Conservation (phyloP, 1,140 invertebrate genomes). For the Drosophila ficusphila region DNA sequence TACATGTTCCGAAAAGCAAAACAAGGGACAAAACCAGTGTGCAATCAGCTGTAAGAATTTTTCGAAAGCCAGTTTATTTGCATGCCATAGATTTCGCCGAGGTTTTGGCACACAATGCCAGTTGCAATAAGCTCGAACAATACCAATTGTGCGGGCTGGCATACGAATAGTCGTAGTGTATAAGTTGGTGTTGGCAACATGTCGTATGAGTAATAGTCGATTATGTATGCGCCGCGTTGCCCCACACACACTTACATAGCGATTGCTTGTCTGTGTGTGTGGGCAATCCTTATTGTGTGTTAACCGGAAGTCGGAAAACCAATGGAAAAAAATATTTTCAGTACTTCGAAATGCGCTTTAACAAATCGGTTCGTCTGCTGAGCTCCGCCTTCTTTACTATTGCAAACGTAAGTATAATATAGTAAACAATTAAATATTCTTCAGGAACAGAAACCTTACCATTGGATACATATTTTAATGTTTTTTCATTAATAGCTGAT, state of each 20-base stretch:
- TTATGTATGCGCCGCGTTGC: conserved; percentile 59
- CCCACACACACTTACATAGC: conserved; percentile 14
- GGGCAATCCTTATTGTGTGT: conserved; percentile 51
- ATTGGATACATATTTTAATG: background rate
- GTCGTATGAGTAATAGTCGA: conserved; percentile 71
- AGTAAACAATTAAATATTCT: background rate
- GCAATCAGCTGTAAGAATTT: conserved; percentile 31
- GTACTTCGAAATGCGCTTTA: conserved; percentile 93
- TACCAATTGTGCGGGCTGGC: conserved; percentile 48
- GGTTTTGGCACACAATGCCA: conserved; percentile 43
- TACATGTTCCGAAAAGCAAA: background rate
- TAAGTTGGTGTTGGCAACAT: conserved; percentile 36
- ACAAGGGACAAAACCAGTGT: background rate
- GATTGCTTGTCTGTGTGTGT: conserved; percentile 16
- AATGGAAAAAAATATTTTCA: conserved; percentile 83
- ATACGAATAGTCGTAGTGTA: conserved; percentile 47
- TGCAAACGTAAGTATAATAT: conserved; percentile 86
- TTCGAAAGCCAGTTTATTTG: conserved; percentile 27
- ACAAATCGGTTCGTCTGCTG: conserved; percentile 89
- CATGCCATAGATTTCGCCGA: conserved; percentile 7
- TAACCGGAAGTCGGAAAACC: conserved; percentile 29
- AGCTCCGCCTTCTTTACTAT: conserved; percentile 90
- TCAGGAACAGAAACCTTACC: too few relatives aligned
- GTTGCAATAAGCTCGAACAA: conserved; percentile 37
- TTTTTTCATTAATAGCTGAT: conserved; percentile 86